Base-by-base conservation (phyloP, 1,140 invertebrate genomes). In the Heliconius congener region DNA sequence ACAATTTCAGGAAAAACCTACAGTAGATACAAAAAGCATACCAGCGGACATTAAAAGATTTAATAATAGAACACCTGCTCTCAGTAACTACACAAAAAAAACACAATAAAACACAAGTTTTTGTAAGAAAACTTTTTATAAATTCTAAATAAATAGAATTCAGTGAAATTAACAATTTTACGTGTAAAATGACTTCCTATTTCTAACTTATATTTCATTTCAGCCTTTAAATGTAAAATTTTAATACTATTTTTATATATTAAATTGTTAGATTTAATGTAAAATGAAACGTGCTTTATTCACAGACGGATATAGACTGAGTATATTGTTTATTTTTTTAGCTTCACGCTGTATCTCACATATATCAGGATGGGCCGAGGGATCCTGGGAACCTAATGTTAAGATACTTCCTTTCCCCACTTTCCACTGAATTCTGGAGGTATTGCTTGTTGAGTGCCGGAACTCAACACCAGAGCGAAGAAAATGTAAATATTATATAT, bases 111-210 rank as follows among this genome's bases (percentile, higher is more conserved):
- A 66, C 5, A 30, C 27, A 27, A 3, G 60, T 66, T 66, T 66
- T 66, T 66, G 27, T 66, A 5, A 8, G 23, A 66, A 66, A 27
- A 30, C 23, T 66, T 66, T 66, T 66, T 66, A 66, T 66, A 30
- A 27, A 66, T 66, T 30, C 23, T 66, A 66, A 66, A 66, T 66
- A 66, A 66, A 27, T 66, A 66, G 60, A 66, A 66, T 66, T 66
- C 60, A 66, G 60, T 66, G 60, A 66, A 66, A 66, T 66, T 66
- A 27, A 66, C 60, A 27, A 66, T 66, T 66, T 66, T 66, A 66
- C 23, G 55, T 66, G 11, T 66, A 9, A 66, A 46, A 66, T 13
- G 11, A 66, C 60, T 66, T 66, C 60, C 60, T 66, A 30, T 66
- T 66, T 66, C 8, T 66, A 27, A 27, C 11, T 27, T 66, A 27